A percentile compares a stretch with the other conserved stretches of the same genome.
Evolutionary conservation across 2,113 vertebrate species (phyloP).

Genomic region (Dipodomys ordii): DNA sequence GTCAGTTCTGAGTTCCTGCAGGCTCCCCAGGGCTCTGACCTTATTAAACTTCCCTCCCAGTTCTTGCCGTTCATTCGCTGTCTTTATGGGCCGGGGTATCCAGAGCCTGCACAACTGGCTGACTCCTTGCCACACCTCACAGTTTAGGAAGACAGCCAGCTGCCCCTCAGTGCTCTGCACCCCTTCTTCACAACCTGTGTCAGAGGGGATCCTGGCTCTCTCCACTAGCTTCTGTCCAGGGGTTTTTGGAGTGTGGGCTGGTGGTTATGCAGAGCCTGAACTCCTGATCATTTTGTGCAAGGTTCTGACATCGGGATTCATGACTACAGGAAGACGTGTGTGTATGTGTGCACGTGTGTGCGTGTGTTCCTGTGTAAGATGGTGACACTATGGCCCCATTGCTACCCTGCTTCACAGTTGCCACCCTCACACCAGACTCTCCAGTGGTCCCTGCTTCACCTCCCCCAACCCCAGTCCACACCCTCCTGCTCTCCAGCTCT

Average conservation of each 20-base stretch:
- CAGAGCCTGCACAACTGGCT: no score
- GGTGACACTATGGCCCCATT: no score
- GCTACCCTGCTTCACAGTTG: neutral
- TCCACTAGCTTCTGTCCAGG: accelerated
- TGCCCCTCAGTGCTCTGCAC: no score
- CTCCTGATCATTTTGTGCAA: accelerated
- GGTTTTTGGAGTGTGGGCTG: neutral
- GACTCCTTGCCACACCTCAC: no score
- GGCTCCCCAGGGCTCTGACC: neutral
- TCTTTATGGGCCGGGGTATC: neutral
- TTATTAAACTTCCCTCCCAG: neutral
- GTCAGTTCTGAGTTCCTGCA: neutral
- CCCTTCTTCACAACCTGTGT: neutral
- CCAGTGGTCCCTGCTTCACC: neutral
- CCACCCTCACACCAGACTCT: neutral
- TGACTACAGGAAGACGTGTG: accelerated
- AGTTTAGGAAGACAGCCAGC: no score
- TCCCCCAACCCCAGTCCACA: neutral
- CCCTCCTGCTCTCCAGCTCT: neutral
- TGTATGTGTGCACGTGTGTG: accelerated
- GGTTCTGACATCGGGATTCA: no score
- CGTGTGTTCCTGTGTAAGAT: no score
- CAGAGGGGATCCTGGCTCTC: neutral
- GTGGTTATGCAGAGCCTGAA: accelerated
- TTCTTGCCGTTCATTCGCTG: neutral